Evolutionary conservation across 2,888 invertebrate species (phyloP), one percentile per base, ranked within the genome.

Genomic region (Globia sparganii): DNA sequence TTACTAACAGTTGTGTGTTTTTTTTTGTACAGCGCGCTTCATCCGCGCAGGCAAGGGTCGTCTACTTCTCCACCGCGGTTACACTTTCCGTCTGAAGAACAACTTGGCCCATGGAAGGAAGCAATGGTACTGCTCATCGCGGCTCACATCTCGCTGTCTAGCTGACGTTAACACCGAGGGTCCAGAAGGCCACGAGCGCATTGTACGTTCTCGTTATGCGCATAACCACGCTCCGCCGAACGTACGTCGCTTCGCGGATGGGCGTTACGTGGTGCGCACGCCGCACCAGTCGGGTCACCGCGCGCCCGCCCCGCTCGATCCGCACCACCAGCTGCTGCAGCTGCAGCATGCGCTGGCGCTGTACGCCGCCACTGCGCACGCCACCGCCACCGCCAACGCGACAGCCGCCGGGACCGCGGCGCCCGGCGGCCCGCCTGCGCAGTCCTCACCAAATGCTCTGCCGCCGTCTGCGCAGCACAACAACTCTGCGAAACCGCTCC

Each of bases 141-240:
- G 96, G 59, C 92, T 96, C 73, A 96, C 96, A 25, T 96, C 96
- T 58, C 96, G 96, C 86, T 96, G 96, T 89, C 93, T 96, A 66
- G 96, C 96, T 80, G 96, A 96, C 87, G 96, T 96, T 34, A 96
- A 96, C 90, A 96, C 96, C 43, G 96, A 96, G 87, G 96, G 96
- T 0, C 96, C 96, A n/a, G 96, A 96, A 87, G 96, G 96, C 0
- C 96, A 95, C 89, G 96, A 96, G 91, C 96, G 96, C 85, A 96
- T 96, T 83, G 96, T 96, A 77, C 96, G 96, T 77, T 96, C 95
- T 13, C 96, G 96, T 46, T 96, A 96, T 87, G 93, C 96, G 71
- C 96, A 97, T 90, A 97, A 96, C 88, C 96, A 97, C 90, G 96
- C 96, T 75, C 96, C 96, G 82, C 96, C 96, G 37, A 96, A 96